Evolutionary conservation across 2,888 invertebrate genomes (phyloP).

Genomic region (Acanthoscelides obtectus): DNA sequence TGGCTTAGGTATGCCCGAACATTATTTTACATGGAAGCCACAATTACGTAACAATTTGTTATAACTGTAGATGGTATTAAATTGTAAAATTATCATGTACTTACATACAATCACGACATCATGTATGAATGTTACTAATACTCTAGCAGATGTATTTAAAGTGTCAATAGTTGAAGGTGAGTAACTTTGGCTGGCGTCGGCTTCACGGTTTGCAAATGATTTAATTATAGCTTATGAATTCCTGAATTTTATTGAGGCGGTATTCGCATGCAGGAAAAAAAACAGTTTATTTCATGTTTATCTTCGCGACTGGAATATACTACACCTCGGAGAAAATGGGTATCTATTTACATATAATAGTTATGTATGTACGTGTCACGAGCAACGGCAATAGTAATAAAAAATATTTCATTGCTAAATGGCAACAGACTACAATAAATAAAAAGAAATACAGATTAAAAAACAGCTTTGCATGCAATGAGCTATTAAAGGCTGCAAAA

Average conservation of each 20-base stretch:
- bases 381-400: too few relatives aligned
- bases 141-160: background rate
- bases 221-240: background rate
- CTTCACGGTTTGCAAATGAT: background rate
- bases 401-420: too few relatives aligned
- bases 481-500: too few relatives aligned
- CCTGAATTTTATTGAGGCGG: background rate
- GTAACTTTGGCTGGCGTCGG: background rate
- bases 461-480: too few relatives aligned
- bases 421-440: too few relatives aligned
- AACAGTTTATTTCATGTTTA: background rate
- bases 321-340: too few relatives aligned
- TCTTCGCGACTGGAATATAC: background rate
- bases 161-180: background rate
- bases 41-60: background rate
- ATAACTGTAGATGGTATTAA: background rate
- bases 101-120: background rate
- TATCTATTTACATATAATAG: too few relatives aligned
- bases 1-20: too few relatives aligned
- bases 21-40: background rate
- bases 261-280: background rate
- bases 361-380: too few relatives aligned
- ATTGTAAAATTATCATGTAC: background rate
- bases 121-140: background rate
- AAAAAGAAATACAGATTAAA: too few relatives aligned